Conservation (phyloP, 2,113 vertebrate species). For the Charadrius vociferus region DNA sequence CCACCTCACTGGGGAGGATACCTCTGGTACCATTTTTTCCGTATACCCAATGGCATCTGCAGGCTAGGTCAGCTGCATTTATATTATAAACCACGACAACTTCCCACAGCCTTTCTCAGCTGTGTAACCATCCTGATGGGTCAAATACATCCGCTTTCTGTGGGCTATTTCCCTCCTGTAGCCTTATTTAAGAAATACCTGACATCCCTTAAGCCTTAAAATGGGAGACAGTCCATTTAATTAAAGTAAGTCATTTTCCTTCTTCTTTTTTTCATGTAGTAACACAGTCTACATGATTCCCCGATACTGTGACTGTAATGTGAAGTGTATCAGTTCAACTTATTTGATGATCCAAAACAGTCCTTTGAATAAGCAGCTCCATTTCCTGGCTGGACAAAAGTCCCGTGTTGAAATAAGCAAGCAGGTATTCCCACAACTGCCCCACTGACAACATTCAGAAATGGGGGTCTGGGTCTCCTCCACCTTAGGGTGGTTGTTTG, state of each 20-base stretch:
- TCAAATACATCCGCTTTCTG: neutral
- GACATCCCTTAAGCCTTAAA: neutral
- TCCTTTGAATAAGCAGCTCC: neutral
- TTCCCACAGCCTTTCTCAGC: neutral
- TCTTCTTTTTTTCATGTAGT: neutral
- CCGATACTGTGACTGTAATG: neutral
- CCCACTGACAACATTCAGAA: neutral
- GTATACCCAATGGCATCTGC: neutral
- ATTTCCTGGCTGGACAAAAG: neutral
- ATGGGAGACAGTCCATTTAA: neutral
- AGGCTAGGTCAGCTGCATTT: neutral
- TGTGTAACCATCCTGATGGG: neutral
- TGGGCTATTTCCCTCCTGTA: neutral
- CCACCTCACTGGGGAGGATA: neutral
- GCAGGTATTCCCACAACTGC: neutral
- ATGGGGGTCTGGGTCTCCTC: neutral
- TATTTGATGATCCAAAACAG: neutral
- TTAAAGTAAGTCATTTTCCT: neutral
- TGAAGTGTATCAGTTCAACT: neutral
- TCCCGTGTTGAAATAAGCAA: neutral
- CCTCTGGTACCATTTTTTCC: neutral
- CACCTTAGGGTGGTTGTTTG: neutral
- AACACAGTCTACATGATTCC: neutral
- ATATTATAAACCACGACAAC: too few relatives aligned
- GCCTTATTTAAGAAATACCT: neutral